These are phyloP conservation scores for Tamandua tetradactyla DNA, from an alignment of 2,797 vertebrate genomes.

Conservation along the genomic window DNA sequence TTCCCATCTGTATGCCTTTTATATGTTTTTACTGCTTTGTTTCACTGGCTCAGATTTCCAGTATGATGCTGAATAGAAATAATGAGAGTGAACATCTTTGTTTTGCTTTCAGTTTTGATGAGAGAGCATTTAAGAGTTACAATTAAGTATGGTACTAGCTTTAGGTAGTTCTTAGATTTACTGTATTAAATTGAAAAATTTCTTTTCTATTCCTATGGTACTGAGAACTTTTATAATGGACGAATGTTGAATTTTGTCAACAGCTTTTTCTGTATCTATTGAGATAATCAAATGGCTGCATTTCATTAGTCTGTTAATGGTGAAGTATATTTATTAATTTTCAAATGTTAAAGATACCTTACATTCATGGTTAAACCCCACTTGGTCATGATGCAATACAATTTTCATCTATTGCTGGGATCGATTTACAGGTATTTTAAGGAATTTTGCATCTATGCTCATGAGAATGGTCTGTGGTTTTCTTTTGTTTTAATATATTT, in stretches of 20 bases:
- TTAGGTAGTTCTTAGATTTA: neutral
- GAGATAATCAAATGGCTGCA: neutral
- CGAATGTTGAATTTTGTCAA: neutral
- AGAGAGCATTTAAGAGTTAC: neutral
- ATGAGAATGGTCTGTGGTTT: too few relatives aligned
- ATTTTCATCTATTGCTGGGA: neutral
- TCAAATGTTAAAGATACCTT: neutral
- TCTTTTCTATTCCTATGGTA: neutral
- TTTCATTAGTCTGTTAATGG: neutral
- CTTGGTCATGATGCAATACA: neutral
- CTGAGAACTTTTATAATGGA: neutral
- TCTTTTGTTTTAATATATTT: neutral
- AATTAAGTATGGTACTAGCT: neutral
- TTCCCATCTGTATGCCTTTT: neutral
- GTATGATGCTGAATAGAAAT: neutral
- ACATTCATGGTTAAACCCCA: neutral
- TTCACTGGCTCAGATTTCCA: neutral
- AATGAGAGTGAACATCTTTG: neutral
- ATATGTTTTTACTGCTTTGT: neutral
- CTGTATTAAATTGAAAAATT: neutral
- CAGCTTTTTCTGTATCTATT: neutral
- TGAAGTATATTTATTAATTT: neutral
- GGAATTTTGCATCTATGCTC: neutral
- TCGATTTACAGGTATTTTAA: neutral
- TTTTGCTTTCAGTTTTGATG: neutral